Percentiles rank a stretch among this genome's conserved stretches.
Conservation (phyloP, 1,140 invertebrate species). For the Drosophila trapezifrons region DNA sequence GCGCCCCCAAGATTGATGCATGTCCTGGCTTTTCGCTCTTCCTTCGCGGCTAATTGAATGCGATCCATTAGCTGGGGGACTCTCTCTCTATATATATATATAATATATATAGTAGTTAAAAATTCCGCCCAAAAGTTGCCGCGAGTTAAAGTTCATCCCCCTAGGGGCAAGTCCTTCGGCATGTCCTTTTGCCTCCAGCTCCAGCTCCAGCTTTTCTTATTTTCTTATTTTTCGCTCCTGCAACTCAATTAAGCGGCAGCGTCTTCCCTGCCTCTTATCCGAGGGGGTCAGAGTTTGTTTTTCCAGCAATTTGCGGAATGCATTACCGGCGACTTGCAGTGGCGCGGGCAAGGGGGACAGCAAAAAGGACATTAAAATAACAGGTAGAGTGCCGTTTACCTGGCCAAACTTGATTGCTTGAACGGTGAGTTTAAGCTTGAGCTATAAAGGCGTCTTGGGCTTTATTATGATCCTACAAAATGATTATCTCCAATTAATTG, state of each 20-base stretch:
- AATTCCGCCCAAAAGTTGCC: constrained; percentile 21
- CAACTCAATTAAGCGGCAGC: constrained; percentile 32
- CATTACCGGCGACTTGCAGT: constrained; percentile 1
- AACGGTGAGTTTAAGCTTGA: no score
- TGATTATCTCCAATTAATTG: not conserved
- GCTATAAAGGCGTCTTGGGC: no score
- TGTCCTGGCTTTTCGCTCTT: constrained; percentile 2
- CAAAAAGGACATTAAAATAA: not conserved
- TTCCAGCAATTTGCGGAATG: constrained; percentile 18
- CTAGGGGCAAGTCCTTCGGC: no score
- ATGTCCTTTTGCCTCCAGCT: not conserved
- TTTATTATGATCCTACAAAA: no score
- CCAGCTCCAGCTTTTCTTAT: not conserved
- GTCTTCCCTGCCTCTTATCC: constrained; percentile 3
- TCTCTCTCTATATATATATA: not conserved
- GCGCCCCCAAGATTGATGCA: constrained; percentile 28
- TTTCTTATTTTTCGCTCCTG: constrained; percentile 2
- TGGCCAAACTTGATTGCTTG: not conserved
- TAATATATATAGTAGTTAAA: constrained; percentile 11
- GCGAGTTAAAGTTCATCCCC: constrained; percentile 13
- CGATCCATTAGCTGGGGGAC: constrained; percentile 36
- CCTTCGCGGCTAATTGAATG: constrained; percentile 48
- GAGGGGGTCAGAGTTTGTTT: constrained; percentile 12
- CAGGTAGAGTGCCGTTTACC: not conserved
- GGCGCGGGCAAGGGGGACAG: not conserved